Evolutionary conservation across 2,113 vertebrate genomes (phyloP).

Genomic region (crab-eating macaque (Macaca fascicularis)): DNA sequence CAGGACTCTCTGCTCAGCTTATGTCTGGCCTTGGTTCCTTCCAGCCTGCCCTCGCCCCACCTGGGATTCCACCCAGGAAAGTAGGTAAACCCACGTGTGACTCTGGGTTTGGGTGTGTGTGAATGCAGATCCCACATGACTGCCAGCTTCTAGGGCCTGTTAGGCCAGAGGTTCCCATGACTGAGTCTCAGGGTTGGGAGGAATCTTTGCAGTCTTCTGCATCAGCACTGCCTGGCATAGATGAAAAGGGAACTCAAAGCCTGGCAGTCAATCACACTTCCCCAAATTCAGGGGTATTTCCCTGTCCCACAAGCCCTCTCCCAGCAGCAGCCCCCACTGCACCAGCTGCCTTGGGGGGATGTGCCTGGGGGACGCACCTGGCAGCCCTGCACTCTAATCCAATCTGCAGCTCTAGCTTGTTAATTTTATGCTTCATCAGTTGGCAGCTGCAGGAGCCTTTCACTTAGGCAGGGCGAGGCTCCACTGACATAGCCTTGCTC

Average conservation of each 20-base stretch:
- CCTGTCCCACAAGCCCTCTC: background rate
- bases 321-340: background rate
- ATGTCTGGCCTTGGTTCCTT: background rate
- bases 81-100: rapidly evolving
- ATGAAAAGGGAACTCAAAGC: background rate
- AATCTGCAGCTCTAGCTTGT: conserved; percentile 53
- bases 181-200: background rate
- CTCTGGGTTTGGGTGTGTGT: background rate
- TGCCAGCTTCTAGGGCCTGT: background rate
- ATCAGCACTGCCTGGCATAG: background rate
- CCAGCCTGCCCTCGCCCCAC: background rate
- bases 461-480: background rate
- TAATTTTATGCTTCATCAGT: conserved; percentile 72
- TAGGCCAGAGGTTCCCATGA: background rate
- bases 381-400: background rate
- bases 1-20: background rate
- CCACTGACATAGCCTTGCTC: background rate
- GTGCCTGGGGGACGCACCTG: background rate
- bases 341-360: background rate
- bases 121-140: rapidly evolving
- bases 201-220: background rate
- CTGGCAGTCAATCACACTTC: background rate
- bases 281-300: background rate
- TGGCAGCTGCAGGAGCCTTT: background rate
- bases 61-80: background rate